Evolutionary conservation across 2,888 invertebrate species (phyloP).

Genomic region (Epirrhoe alternata): DNA sequence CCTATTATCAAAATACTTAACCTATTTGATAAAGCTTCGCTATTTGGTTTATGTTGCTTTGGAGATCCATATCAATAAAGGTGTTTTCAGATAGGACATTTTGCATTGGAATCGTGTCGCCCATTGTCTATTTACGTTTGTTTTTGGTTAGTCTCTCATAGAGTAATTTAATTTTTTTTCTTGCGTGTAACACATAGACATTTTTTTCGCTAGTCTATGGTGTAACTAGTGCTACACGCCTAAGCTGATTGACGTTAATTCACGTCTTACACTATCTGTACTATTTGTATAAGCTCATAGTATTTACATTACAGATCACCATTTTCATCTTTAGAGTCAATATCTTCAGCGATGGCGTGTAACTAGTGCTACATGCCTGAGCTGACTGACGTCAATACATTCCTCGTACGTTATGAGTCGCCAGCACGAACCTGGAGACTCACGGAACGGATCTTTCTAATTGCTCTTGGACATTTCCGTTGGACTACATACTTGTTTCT

Average conservation of each 20-base stretch:
- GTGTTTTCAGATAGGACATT: constrained; percentile 2
- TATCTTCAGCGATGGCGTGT: background rate
- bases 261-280: too few species aligned
- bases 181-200: too few species aligned
- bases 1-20: constrained; percentile 81
- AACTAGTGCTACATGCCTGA: constrained; percentile 4
- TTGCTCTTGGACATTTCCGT: constrained; percentile 45
- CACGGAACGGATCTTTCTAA: constrained; percentile 47
- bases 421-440: constrained; percentile 43
- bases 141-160: too few species aligned
- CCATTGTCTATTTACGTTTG: too few species aligned
- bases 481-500: constrained; percentile 21
- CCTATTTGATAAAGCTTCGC: constrained; percentile 69
- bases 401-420: constrained; percentile 47
- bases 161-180: too few species aligned
- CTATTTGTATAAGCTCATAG: too few species aligned
- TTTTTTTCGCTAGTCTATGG: too few species aligned
- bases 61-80: constrained; percentile 24
- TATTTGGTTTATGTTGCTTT: constrained; percentile 42
- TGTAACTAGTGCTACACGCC: too few species aligned
- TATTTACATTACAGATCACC: too few species aligned
- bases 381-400: constrained; percentile 41
- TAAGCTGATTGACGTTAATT: too few species aligned
- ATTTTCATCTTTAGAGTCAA: background rate
- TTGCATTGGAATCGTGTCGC: background rate